These are phyloP conservation scores for Nezara viridula DNA, from an alignment of 2,888 invertebrate species.

Conservation along the genomic window DNA sequence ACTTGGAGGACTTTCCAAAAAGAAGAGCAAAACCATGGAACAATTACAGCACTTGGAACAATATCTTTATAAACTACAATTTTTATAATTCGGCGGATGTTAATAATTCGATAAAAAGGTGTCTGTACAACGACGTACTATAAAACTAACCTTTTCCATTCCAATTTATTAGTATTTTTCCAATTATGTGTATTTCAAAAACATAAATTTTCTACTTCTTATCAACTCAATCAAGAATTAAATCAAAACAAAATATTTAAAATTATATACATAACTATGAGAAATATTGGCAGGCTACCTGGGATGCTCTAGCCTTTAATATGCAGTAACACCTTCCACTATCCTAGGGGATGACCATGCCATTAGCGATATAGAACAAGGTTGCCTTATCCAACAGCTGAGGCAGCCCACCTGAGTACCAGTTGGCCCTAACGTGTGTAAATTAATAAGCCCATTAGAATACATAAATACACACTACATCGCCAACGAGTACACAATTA, in stretches of 20 bases:
- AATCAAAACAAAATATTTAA: background rate
- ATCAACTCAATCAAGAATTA: too few species aligned
- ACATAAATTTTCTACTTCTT: too few species aligned
- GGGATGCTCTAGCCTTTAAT: background rate
- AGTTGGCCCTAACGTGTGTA: conserved; percentile 3
- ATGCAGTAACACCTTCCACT: background rate
- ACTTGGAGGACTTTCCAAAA: too few species aligned
- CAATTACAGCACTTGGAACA: too few species aligned
- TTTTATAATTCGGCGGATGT: too few species aligned
- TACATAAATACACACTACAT: background rate
- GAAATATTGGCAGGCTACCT: background rate
- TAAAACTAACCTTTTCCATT: too few species aligned
- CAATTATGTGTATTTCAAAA: too few species aligned
- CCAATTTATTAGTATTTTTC: too few species aligned
- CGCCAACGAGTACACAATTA: conserved; percentile 8
- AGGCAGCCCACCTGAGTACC: background rate
- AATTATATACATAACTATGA: background rate
- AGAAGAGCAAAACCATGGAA: too few species aligned
- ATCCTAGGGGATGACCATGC: background rate
- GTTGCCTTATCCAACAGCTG: background rate
- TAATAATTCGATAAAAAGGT: too few species aligned
- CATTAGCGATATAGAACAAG: background rate
- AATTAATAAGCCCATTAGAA: conserved; percentile 11
- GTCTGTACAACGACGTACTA: too few species aligned
- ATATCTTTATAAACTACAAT: too few species aligned